A percentile compares a stretch with the other conserved stretches of the same genome.
These are phyloP conservation scores for Drosophila austrosaltans DNA, from an alignment of 2,888 invertebrate genomes.

Conservation along the genomic window DNA sequence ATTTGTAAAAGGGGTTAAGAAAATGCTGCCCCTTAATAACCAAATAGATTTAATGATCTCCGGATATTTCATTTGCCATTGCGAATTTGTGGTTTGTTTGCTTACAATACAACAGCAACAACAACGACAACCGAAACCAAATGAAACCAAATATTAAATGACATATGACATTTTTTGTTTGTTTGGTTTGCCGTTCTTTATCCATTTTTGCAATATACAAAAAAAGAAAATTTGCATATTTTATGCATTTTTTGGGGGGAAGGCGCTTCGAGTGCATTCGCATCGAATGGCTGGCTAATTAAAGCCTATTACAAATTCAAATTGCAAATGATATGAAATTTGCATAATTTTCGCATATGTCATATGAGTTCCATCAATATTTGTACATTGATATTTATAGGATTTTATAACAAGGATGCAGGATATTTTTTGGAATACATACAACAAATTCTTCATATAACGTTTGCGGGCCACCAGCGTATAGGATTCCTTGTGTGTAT, in stretches of 20 bases:
- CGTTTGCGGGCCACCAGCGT: constrained; percentile 83
- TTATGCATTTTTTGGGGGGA: constrained; percentile 55
- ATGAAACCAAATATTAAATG: constrained; percentile 2
- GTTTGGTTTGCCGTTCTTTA: too few species aligned
- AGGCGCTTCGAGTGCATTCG: constrained; percentile 31
- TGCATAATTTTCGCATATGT: constrained; percentile 70
- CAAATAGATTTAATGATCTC: not conserved
- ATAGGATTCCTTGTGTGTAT: constrained; percentile 83
- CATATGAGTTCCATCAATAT: constrained; percentile 57
- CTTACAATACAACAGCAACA: not conserved
- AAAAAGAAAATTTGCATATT: constrained; percentile 64
- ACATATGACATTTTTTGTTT: constrained; percentile 2
- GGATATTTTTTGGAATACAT: constrained; percentile 66
- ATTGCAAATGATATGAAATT: constrained; percentile 52
- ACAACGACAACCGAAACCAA: not conserved
- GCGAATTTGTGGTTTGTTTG: constrained; percentile 12
- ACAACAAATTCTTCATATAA: constrained; percentile 83
- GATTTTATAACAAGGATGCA: not conserved
- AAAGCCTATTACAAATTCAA: constrained; percentile 54
- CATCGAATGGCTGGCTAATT: constrained; percentile 49
- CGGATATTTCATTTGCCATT: constrained; percentile 1
- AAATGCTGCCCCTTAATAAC: not conserved
- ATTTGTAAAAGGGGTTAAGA: not conserved
- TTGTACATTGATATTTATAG: constrained; percentile 29
- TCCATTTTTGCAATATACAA: not conserved